Base-by-base conservation (phyloP, 2,888 invertebrate genomes). In the Sturmia bella region DNA sequence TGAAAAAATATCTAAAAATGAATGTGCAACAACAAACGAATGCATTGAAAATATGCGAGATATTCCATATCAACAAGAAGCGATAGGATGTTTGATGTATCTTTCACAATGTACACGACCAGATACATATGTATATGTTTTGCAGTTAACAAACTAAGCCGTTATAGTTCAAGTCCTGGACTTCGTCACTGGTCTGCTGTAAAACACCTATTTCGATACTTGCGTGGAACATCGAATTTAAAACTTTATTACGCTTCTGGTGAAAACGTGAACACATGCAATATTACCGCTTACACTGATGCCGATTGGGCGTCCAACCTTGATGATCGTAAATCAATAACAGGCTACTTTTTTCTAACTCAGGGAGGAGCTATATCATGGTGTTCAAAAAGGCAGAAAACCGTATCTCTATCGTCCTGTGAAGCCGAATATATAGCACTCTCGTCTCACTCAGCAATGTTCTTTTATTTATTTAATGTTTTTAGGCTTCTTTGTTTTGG, bases 401-500 rank as follows among this genome's bases (percentile, higher is more conserved):
- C 74, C 45, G 48, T 64, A 45, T 56, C 63, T 15, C 45, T 57
- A 3, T 57, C 64, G 39, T 41, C 52, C 7, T 68, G 66, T 41
- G 56, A 84, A 68, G 85, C 83, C 6, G 85, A 85, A 32, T 81
- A 82, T 15, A 80, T 84, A 81, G 77, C 84, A 0, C 45, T 85
- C 3, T 80, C 80, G 19, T 64, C 73, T n/a, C n/a, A n/a, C n/a
- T n/a, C n/a, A n/a, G n/a, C n/a, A n/a, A n/a, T n/a, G n/a, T n/a
- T n/a, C n/a, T n/a, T n/a, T n/a, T n/a, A n/a, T n/a, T n/a, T n/a
- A n/a, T n/a, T n/a, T n/a, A n/a, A n/a, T n/a, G n/a, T n/a, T n/a
- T n/a, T n/a, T n/a, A n/a, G n/a, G n/a, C n/a, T n/a, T n/a, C n/a
- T n/a, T n/a, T n/a, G n/a, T n/a, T n/a, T n/a, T n/a, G n/a, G n/a